These are phyloP conservation scores for Daktulosphaira vitifoliae DNA, from an alignment of 1,140 invertebrate species.

Conservation along the genomic window DNA sequence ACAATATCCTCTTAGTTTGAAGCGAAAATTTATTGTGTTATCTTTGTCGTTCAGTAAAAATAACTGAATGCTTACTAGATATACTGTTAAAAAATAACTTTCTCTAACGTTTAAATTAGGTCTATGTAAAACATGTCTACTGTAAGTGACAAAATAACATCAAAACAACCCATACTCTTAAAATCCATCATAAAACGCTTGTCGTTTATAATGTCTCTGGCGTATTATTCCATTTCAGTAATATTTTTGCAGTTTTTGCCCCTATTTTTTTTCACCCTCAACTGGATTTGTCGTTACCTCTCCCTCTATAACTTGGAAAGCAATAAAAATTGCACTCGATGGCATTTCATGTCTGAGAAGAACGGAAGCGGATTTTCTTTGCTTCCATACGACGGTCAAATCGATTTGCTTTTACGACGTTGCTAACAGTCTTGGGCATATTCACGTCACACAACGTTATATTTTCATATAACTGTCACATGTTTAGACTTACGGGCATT, in stretches of 20 bases:
- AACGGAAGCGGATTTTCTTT: not conserved
- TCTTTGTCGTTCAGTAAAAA: no score
- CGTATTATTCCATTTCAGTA: conserved; percentile 19
- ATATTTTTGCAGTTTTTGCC: conserved; percentile 3
- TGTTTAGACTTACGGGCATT: no score
- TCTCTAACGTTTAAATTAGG: no score
- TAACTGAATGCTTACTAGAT: no score
- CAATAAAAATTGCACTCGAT: conserved; percentile 24
- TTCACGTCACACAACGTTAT: no score
- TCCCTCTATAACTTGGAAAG: conserved; percentile 4
- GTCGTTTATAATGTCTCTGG: not conserved
- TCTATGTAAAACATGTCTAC: no score
- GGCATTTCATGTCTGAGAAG: not conserved
- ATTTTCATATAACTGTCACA: no score
- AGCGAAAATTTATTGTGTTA: no score
- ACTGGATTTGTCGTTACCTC: not conserved
- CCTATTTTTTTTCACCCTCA: not conserved
- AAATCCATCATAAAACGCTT: conserved; percentile 3
- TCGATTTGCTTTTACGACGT: conserved; percentile 13
- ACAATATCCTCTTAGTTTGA: no score
- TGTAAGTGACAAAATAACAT: not conserved
- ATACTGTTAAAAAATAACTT: no score
- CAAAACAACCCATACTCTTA: not conserved
- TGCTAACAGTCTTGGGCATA: no score
- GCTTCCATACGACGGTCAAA: not conserved